Conservation (phyloP, 2,113 vertebrate genomes). For the Gallinago media region DNA sequence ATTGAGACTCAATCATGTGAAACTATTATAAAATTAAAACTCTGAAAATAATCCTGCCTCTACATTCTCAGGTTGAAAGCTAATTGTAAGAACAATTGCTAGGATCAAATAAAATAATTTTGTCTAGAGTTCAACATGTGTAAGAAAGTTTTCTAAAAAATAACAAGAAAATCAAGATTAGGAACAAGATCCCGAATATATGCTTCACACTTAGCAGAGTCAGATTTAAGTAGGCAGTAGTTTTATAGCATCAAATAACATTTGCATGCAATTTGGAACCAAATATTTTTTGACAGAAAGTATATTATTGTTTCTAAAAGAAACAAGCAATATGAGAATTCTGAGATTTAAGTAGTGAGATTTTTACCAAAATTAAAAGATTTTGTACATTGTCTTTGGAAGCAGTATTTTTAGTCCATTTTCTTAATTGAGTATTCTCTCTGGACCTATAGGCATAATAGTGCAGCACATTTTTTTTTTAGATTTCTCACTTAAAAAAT, state of each 20-base stretch:
- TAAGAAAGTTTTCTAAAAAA: neutral
- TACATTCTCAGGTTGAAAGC: neutral
- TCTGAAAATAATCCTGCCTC: neutral
- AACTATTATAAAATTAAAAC: neutral
- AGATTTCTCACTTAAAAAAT: neutral
- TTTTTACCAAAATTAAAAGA: neutral
- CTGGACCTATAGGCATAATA: neutral
- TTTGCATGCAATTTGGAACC: neutral
- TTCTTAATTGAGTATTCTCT: neutral
- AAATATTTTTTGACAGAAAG: neutral
- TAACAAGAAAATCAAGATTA: neutral
- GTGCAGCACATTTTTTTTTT: neutral
- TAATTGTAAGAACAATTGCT: neutral
- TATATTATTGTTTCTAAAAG: rapidly evolving
- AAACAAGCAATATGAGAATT: neutral
- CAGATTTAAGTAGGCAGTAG: neutral
- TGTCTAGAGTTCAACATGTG: neutral
- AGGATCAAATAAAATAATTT: neutral
- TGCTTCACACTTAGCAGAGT: neutral
- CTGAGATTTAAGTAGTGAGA: neutral
- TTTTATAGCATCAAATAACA: neutral
- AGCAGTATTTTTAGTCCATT: neutral
- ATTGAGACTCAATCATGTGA: neutral
- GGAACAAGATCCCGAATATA: neutral
- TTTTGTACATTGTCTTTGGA: neutral